Base-by-base conservation (phyloP, 2,797 vertebrate species). In the Sebastes oblongus region DNA sequence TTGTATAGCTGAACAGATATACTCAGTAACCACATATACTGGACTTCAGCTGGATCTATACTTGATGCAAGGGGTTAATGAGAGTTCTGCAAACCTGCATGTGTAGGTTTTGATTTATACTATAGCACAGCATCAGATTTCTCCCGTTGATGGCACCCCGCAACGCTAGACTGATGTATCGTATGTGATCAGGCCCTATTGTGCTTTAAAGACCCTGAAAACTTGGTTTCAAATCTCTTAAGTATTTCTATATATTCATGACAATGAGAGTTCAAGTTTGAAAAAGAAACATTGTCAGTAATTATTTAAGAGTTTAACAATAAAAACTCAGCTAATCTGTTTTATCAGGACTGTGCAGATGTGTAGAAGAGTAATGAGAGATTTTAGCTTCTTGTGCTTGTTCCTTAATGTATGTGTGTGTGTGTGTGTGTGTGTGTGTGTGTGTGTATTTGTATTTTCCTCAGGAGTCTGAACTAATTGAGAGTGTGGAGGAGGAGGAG, bases 381-480 rank as follows among this genome's bases (percentile, higher is more conserved):
- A 29, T 29, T 22, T 9, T 22, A 24, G 11, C 4, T 3, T 42
- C 5, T 58, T 25, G 20, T 3, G 4, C 30, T 32, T 46, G 12
- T 46, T 77, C 2, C 5, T n/a, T 65, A 50, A 75, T 56, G 13
- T 25, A 3, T 25, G 25, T 25, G n/a, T 42, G 39, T 42, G 39
- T 42, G 42, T 34, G 32, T 52, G 6, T 70, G 13, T 54, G 3
- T 61, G n/a, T 72, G 13, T 25, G 25, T 25, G 25, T 25, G n/a
- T 42, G 39, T 42, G 39, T 42, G 42, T 34, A 4, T 89, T 24
- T 92, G 22, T 75, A 4, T 79, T 70, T 87, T 79, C 66, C 29
- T 83, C 85, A 59, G 93, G 93, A 86, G 78, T 95, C 93, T 73
- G 93, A 95, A 30, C 81, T 86, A 8, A 91, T 92, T 30, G 95